These are phyloP conservation scores for Dermatophagoides farinae DNA, from an alignment of 1,140 invertebrate species.

Conservation along the genomic window DNA sequence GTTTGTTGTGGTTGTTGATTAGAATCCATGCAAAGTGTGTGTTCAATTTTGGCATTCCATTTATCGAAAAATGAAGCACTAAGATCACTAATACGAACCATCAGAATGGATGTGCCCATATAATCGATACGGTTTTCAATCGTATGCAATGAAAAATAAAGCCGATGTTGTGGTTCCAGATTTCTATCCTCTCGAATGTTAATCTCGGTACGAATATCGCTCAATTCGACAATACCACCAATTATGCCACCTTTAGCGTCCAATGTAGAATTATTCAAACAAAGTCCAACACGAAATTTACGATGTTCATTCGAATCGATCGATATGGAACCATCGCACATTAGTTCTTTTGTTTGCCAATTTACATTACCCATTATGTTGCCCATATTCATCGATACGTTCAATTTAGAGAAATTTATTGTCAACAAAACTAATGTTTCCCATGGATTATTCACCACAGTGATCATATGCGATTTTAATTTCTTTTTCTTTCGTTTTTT, in stretches of 20 bases:
- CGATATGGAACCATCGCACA: conserved; percentile 67
- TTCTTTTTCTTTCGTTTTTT: background rate
- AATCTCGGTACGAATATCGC: conserved; percentile 69
- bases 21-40: conserved; percentile 19
- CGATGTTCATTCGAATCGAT: conserved; percentile 85
- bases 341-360: conserved; percentile 74
- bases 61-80: conserved; percentile 54
- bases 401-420: conserved; percentile 78
- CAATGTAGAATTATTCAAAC: conserved; percentile 64
- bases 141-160: conserved; percentile 60
- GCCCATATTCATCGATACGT: conserved; percentile 96
- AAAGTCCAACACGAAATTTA: conserved; percentile 70
- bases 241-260: conserved; percentile 91
- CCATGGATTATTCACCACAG: conserved; percentile 35
- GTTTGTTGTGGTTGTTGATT: conserved; percentile 19
- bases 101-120: conserved; percentile 67
- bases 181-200: conserved; percentile 71
- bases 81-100: conserved; percentile 64
- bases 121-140: conserved; percentile 77
- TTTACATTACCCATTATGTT: conserved; percentile 95
- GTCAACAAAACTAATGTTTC: conserved; percentile 86
- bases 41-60: conserved; percentile 43
- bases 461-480: background rate
- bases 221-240: conserved; percentile 74
- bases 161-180: conserved; percentile 64